These are phyloP conservation scores for Coregonus sp. DNA, from an alignment of 2,797 vertebrate species.

Conservation along the genomic window DNA sequence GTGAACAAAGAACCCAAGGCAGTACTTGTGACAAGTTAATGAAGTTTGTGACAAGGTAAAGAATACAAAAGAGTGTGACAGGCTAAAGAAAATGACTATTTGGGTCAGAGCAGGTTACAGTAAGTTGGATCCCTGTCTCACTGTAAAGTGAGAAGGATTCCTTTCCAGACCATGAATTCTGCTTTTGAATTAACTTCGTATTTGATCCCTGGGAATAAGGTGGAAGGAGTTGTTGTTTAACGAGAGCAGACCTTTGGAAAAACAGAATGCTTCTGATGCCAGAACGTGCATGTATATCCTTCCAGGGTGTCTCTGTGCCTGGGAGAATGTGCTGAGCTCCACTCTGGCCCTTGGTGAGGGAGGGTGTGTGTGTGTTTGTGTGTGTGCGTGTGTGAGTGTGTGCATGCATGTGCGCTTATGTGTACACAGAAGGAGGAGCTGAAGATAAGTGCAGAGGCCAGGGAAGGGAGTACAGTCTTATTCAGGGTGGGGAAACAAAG, in stretches of 20 bases:
- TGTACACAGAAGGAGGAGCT: background rate
- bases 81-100: no score
- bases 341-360: slow-evolving; percentile 38
- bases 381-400: background rate
- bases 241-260: slow-evolving; percentile 62
- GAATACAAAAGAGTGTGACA: background rate
- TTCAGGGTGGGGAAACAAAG: background rate
- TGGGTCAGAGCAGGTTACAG: background rate
- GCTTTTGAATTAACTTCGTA: slow-evolving; percentile 48
- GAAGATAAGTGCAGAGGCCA: slow-evolving; percentile 25
- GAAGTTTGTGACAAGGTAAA: background rate
- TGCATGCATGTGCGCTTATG: background rate
- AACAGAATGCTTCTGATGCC: slow-evolving; percentile 64
- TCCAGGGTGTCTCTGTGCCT: slow-evolving; percentile 69
- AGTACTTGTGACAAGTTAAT: background rate
- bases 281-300: slow-evolving; percentile 66
- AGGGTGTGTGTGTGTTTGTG: background rate
- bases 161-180: slow-evolving; percentile 40
- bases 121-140: background rate
- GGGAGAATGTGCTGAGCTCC: slow-evolving; percentile 70
- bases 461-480: background rate
- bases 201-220: slow-evolving; percentile 59
- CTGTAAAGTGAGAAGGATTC: background rate
- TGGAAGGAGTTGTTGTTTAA: slow-evolving; percentile 52
- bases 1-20: background rate